Evolutionary conservation across 2,888 invertebrate species (phyloP).

Genomic region (Dioctria linearis): DNA sequence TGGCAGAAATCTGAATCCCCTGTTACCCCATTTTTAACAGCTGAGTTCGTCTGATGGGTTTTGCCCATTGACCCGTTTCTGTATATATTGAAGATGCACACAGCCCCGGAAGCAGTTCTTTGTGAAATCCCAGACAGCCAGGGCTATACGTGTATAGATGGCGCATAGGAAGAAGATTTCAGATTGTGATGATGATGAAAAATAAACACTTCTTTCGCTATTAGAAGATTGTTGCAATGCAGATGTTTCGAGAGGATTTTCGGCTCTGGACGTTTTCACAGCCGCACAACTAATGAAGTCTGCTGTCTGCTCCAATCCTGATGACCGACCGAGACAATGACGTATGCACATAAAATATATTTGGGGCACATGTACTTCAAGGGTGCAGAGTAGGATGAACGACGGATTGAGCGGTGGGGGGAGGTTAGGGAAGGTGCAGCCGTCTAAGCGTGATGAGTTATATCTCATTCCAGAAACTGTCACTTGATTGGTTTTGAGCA

Average conservation of each 20-base stretch:
- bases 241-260: constrained; percentile 42
- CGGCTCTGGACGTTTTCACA: neutral
- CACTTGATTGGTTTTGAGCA: neutral
- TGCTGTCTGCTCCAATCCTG: neutral
- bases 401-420: neutral
- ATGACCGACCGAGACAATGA: neutral
- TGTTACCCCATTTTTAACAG: neutral
- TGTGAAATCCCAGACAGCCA: neutral
- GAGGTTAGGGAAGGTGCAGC: neutral
- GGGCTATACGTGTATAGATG: neutral
- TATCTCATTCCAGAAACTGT: neutral
- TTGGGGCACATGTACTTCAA: no score
- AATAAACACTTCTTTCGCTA: constrained; percentile 54
- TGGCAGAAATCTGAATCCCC: neutral
- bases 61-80: neutral
- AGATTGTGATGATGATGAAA: constrained; percentile 47
- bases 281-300: neutral
- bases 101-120: neutral
- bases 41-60: neutral
- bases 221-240: constrained; percentile 56
- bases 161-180: neutral
- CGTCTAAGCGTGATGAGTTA: neutral
- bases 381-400: no score
- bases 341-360: no score
- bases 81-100: neutral